These are phyloP conservation scores for Brachionus sp. DNA, from an alignment of 1,140 invertebrate genomes.

Conservation along the genomic window DNA sequence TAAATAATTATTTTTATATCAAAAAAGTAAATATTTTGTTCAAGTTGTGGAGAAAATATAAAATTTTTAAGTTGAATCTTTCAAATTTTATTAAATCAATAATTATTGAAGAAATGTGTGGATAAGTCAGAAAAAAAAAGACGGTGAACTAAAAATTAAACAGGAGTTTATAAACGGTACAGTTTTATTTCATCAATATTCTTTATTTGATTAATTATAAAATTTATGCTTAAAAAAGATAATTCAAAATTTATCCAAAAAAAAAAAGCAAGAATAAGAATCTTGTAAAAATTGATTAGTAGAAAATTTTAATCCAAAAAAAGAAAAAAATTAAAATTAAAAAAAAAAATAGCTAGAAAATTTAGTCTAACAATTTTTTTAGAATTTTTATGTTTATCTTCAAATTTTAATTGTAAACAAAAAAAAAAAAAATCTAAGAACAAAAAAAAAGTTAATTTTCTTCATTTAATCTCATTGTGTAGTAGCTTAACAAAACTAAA, in stretches of 20 bases:
- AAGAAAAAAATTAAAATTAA: not conserved
- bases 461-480: constrained; percentile 25
- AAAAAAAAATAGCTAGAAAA: not conserved
- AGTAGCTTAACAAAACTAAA: not conserved
- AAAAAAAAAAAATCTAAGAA: not conserved
- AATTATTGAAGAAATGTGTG: no score
- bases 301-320: not conserved
- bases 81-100: no score
- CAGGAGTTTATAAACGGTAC: not conserved
- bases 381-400: not conserved
- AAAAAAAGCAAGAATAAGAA: not conserved
- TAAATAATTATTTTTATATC: no score
- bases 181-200: constrained; percentile 6
- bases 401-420: not conserved
- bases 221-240: constrained; percentile 3
- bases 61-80: no score
- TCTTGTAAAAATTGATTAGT: not conserved
- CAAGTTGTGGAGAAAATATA: no score
- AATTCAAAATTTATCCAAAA: constrained; percentile 21
- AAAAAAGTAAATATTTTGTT: no score
- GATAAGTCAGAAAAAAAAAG: not conserved
- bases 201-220: not conserved
- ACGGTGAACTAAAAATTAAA: not conserved
- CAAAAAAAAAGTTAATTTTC: not conserved
- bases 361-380: constrained; percentile 23